These are phyloP conservation scores for Campylomormyrus tamandua DNA, from an alignment of 2,113 vertebrate genomes.

Conservation along the genomic window DNA sequence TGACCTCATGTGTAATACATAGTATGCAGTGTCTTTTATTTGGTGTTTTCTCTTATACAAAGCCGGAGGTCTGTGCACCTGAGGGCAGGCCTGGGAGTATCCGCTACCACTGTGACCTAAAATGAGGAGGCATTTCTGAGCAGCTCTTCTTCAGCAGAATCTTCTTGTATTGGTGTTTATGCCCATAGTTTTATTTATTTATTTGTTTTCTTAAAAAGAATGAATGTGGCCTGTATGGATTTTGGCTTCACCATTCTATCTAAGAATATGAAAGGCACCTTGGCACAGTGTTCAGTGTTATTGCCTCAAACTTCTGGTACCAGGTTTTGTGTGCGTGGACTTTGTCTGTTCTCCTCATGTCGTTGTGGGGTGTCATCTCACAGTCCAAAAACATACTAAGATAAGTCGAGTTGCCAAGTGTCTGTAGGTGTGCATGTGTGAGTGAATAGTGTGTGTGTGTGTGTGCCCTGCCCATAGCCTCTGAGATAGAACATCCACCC, in stretches of 20 bases:
- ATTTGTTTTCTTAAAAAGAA: neutral
- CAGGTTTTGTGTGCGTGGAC: neutral
- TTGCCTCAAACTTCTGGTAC: neutral
- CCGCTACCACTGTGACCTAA: neutral
- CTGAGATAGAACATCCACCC: too few relatives aligned
- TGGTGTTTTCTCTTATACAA: neutral
- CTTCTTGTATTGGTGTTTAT: neutral
- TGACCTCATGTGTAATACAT: neutral
- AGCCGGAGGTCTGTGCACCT: neutral
- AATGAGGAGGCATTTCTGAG: neutral
- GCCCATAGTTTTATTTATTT: neutral
- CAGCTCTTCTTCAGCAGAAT: neutral
- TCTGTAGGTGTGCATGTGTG: neutral
- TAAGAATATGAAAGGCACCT: neutral
- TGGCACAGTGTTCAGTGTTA: neutral
- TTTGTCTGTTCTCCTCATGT: neutral
- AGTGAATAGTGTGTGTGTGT: too few relatives aligned
- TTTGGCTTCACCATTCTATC: neutral
- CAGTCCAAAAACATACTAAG: neutral
- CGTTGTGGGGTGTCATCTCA: neutral
- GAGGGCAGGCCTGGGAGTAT: neutral
- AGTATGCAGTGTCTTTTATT: neutral
- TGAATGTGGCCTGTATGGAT: neutral
- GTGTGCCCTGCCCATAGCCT: neutral
- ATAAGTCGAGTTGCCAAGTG: neutral